phyloP scores from a whole-genome alignment of 2,113 vertebrate species.

The Nycticebus coucang region DNA sequence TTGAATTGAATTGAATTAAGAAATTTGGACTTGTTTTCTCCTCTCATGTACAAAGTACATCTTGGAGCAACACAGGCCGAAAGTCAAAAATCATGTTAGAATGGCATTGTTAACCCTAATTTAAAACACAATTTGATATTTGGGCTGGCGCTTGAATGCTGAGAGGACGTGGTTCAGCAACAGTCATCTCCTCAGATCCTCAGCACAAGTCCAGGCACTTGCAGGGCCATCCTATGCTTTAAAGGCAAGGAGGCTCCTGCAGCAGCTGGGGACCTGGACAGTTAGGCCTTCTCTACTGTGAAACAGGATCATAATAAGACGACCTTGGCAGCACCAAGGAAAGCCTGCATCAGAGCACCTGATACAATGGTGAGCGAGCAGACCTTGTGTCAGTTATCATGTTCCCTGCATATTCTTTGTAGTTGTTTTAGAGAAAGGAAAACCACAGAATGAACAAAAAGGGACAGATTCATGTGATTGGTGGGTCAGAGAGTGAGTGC shows the following conservation, averaged over 20 bases:
- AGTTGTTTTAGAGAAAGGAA: not conserved
- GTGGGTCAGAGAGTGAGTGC: too few relatives aligned
- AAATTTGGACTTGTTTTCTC: not conserved
- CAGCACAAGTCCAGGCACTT: not conserved
- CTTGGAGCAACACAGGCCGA: not conserved
- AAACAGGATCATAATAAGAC: not conserved
- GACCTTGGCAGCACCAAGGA: not conserved
- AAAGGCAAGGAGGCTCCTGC: not conserved
- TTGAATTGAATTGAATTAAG: not conserved
- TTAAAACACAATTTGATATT: not conserved
- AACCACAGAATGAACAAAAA: not conserved
- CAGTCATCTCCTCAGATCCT: too few relatives aligned
- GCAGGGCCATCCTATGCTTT: not conserved
- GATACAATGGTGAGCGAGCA: accelerated
- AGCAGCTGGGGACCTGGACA: not conserved
- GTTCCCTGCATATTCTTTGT: not conserved
- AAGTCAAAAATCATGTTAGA: not conserved
- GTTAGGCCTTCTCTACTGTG: accelerated
- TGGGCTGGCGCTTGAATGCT: not conserved
- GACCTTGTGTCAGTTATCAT: accelerated
- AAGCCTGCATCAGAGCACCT: not conserved
- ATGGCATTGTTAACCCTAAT: not conserved
- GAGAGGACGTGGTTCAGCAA: accelerated
- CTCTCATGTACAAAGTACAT: too few relatives aligned
- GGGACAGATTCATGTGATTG: not conserved